These are phyloP conservation scores for Maniola jurtina DNA, from an alignment of 1,140 invertebrate genomes.

Conservation along the genomic window DNA sequence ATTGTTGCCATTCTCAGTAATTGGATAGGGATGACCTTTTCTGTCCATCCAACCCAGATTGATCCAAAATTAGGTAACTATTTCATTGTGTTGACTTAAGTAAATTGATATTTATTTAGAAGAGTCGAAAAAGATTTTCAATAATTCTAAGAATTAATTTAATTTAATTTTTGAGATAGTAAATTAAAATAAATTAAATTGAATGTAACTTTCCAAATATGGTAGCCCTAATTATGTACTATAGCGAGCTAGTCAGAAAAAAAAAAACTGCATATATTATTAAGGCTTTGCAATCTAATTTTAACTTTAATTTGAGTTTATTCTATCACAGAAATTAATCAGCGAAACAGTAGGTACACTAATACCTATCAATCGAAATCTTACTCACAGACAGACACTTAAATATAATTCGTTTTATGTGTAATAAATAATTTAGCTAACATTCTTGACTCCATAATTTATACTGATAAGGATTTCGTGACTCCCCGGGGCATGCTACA, in stretches of 20 bases:
- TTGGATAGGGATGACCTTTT: slow-evolving; percentile 13
- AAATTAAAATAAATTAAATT: no score
- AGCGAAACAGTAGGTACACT: no score
- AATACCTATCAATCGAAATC: no score
- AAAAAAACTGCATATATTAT: no score
- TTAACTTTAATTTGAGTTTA: no score
- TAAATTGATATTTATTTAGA: not conserved
- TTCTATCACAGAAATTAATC: no score
- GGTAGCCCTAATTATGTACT: no score
- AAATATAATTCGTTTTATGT: not conserved
- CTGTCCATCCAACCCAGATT: not conserved
- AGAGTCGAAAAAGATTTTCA: not conserved
- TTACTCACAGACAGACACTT: no score
- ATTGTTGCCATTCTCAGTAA: slow-evolving; percentile 34
- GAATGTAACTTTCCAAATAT: no score
- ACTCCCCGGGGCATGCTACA: slow-evolving; percentile 30
- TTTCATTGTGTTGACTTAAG: not conserved
- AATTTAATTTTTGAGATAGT: not conserved
- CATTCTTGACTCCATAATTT: slow-evolving; percentile 45
- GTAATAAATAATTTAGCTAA: slow-evolving; percentile 49
- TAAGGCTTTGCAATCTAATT: no score
- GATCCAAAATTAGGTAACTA: not conserved
- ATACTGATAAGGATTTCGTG: slow-evolving; percentile 36
- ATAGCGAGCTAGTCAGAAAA: no score
- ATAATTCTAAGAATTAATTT: not conserved